Evolutionary conservation across 2,888 invertebrate genomes (phyloP), one percentile per base, ranked within the genome.

Genomic region (Tipula vernalis): DNA sequence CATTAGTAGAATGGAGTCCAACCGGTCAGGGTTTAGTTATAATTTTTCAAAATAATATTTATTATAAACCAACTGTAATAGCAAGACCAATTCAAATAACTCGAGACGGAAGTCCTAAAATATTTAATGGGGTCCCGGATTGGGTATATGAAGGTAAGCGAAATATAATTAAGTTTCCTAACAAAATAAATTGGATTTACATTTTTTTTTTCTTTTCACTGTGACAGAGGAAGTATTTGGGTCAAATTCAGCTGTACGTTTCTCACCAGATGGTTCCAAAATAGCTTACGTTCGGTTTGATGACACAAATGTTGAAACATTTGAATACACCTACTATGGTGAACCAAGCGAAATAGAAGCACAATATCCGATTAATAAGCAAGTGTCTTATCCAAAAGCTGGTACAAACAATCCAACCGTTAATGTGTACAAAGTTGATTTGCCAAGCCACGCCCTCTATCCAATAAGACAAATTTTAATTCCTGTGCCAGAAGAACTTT

Each of bases 141-240:
- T 98, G 98, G 98, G 96, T 98, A 0, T 98, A 98, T 91, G 98
- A 98, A 94, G 97, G 96, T 96, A 90, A 89, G 13, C n/a, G 6
- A 36, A 84, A 91, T 28, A 28, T 3, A 44, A 47, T 71, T 4
- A 87, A 28, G 13, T 44, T 18, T 28, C 44, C 39, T 39, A 47
- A 13, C 4, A 47, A 6, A 0, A 51, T 15, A 51, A 51, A 12
- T 28, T 28, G 28, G 0, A 28, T 28, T 28, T 28, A 28, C 28
- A 28, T 28, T 28, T 28, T 6, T 39, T 39, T 39, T 39, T 39
- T 39, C 5, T 39, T 4, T 4, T 39, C 39, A 39, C 2, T 28
- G 28, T 28, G 28, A 86, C 93, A 97, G 98, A 98, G 95, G 98
- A 98, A 92, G 95, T 98, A 3, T 95, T 98, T 89, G 93, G 94